These are phyloP conservation scores for Melitaea athalia DNA, from an alignment of 2,888 invertebrate species.

Conservation along the genomic window DNA sequence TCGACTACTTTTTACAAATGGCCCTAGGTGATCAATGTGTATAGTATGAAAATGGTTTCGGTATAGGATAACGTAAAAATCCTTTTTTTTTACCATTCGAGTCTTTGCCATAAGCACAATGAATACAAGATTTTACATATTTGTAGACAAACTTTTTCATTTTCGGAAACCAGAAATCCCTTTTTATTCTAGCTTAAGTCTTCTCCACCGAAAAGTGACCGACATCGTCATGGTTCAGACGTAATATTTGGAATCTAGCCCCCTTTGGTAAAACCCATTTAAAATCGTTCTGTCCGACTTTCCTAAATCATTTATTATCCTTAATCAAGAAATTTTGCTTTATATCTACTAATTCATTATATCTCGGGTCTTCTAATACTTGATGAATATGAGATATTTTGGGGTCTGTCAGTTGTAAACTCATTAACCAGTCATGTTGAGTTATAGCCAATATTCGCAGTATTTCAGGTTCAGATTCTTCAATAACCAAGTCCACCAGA, in stretches of 20 bases:
- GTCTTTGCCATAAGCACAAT: too few species aligned
- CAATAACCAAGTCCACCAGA: neutral
- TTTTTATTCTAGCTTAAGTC: constrained; percentile 35
- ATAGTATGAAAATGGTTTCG: too few species aligned
- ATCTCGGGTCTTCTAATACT: too few species aligned
- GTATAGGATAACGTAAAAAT: too few species aligned
- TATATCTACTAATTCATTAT: constrained; percentile 25
- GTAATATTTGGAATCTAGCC: constrained; percentile 41
- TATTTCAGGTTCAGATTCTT: too few species aligned
- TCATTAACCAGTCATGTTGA: constrained; percentile 21
- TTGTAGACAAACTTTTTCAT: too few species aligned
- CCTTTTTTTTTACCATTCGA: too few species aligned
- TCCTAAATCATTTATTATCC: constrained; percentile 11
- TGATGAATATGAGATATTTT: too few species aligned
- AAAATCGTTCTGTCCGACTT: constrained; percentile 19
- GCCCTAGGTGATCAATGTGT: too few species aligned
- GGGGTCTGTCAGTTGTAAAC: constrained; percentile 13
- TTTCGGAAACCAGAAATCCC: too few species aligned
- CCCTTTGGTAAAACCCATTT: constrained; percentile 43
- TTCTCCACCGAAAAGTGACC: constrained; percentile 40
- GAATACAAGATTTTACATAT: too few species aligned
- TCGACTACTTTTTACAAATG: too few species aligned
- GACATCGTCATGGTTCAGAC: constrained; percentile 41
- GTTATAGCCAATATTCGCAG: neutral
- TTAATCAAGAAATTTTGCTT: constrained; percentile 35